These are phyloP conservation scores for Tenodera sinensis DNA, from an alignment of 2,888 invertebrate species.

Conservation along the genomic window DNA sequence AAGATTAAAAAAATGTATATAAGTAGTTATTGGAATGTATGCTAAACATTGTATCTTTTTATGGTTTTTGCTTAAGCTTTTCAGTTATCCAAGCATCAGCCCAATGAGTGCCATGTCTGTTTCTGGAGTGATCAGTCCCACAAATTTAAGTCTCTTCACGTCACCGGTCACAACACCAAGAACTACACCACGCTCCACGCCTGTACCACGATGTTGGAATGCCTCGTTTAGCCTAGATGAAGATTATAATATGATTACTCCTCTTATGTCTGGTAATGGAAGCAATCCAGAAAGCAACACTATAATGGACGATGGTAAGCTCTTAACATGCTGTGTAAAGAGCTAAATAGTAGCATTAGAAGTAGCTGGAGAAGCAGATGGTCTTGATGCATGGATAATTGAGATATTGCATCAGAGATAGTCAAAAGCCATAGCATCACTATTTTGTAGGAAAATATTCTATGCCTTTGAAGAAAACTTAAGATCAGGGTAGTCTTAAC, in stretches of 20 bases:
- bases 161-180: constrained; percentile 71
- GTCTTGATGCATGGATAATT: background rate
- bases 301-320: constrained; percentile 74
- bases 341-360: background rate
- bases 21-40: background rate
- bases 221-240: constrained; percentile 88
- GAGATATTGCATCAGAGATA: no score
- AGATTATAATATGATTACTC: constrained; percentile 92
- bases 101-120: constrained; percentile 73
- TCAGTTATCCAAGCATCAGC: constrained; percentile 85
- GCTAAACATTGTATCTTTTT: background rate
- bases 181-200: constrained; percentile 58
- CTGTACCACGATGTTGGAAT: constrained; percentile 75
- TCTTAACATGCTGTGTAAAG: background rate
- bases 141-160: constrained; percentile 76
- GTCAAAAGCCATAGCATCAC: no score
- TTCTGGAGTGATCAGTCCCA: constrained; percentile 81
- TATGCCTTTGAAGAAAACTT: no score
- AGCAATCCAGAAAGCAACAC: constrained; percentile 61
- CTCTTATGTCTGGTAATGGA: constrained; percentile 54
- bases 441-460: no score
- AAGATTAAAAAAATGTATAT: no score
- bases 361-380: background rate
- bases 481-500: no score
- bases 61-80: constrained; percentile 62